phyloP scores from a whole-genome alignment of 2,888 invertebrate genomes.

The Vannuccia rotundouncinata region DNA sequence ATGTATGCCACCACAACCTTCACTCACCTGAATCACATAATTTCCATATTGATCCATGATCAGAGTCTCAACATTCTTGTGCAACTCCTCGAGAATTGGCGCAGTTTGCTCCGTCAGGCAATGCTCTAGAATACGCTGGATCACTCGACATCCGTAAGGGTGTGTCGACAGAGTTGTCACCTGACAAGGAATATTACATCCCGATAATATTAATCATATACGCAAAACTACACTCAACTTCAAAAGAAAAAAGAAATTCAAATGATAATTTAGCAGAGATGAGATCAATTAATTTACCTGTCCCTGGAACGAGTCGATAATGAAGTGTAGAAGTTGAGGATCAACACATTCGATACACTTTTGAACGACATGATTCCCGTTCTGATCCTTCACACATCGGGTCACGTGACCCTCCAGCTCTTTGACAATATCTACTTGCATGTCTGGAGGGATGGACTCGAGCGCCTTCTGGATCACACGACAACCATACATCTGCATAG shows the following conservation, averaged over 20 bases:
- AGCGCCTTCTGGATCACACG: slow-evolving; percentile 98
- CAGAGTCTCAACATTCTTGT: slow-evolving; percentile 85
- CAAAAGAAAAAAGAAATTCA: no score
- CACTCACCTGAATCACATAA: slow-evolving; percentile 50
- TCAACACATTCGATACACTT: slow-evolving; percentile 99
- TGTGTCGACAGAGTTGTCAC: slow-evolving; percentile 93
- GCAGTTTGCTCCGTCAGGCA: slow-evolving; percentile 83
- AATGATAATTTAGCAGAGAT: no score
- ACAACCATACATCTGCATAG: slow-evolving; percentile 99
- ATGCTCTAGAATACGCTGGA: slow-evolving; percentile 95
- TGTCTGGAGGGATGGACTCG: slow-evolving; percentile 87
- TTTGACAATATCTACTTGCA: slow-evolving; percentile 85
- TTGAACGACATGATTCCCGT: slow-evolving; percentile 98
- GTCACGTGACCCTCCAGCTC: slow-evolving; percentile 94
- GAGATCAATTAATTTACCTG: slow-evolving; percentile 53
- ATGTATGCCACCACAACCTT: no score
- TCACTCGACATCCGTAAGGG: slow-evolving; percentile 97
- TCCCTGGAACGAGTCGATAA: slow-evolving; percentile 73
- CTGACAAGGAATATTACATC: slow-evolving; percentile 46
- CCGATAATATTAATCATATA: neutral
- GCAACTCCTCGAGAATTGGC: slow-evolving; percentile 84
- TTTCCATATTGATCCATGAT: slow-evolving; percentile 82
- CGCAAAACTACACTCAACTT: neutral
- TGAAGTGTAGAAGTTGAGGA: slow-evolving; percentile 87
- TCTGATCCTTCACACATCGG: slow-evolving; percentile 99